Evolutionary conservation across 2,113 vertebrate species (phyloP), one percentile per base, ranked within the genome.

Genomic region (Podarcis muralis): DNA sequence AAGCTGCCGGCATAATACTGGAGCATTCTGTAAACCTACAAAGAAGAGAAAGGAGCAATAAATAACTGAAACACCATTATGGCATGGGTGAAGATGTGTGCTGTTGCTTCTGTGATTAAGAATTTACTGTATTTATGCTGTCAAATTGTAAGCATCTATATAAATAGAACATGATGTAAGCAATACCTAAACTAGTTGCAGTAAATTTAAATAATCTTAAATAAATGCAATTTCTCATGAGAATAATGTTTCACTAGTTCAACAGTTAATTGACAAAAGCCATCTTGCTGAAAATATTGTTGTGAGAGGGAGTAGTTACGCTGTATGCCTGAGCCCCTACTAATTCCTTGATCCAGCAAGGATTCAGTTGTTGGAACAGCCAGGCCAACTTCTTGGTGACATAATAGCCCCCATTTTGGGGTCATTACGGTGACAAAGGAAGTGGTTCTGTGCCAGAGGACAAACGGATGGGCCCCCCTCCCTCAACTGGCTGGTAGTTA

Each of bases 1-100:
- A 90, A 85, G 72, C 84, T 90, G 48, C 90, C 87, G 87, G 79
- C 48, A 88, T 89, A 23, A 88, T 87, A 89, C 76, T 88, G 87
- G 91, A 94, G 93, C 11, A 87, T 22, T 20, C 91, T 86, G 91
- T 71, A 89, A 91, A 86, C 66, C 82, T 82, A 32, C 9, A n/a
- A 84, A 83, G 88, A 90, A 18, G 59, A 79, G 68, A 86, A 25
- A 75, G 6, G 85, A 35, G 84, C 74, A 92, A 76, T 37, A 53
- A 83, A 79, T 5, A 85, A 76, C 80, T 87, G 23, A 91, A 92
- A 77, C 13, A 35, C n/a, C 43, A 0, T 3, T 68, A 72, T 84
- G 81, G 13, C 75, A 88, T 89, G 4, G n/a, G 30, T 68, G 78
- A 40, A 85, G 18, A 53, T n/a, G 91, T 83, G 5, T 84, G 66